Conservation (phyloP, 1,140 invertebrate species). For the Philaenus spumarius region DNA sequence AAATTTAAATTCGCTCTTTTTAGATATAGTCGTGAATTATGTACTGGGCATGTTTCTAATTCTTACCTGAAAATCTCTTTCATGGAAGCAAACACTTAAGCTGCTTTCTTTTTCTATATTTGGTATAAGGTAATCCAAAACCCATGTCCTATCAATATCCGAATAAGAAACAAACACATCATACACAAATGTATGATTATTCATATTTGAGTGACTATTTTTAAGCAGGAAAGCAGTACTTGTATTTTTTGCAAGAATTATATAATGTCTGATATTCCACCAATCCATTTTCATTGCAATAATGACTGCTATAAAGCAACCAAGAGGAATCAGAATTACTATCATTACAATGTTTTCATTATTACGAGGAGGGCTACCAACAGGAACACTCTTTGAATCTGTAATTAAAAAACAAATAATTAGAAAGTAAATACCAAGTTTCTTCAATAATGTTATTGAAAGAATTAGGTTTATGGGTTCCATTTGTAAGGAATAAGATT, state of each 20-base stretch:
- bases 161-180: constrained; percentile 58
- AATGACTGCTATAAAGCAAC: neutral
- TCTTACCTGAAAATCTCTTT: constrained; percentile 53
- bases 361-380: too few relatives aligned
- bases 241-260: neutral
- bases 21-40: too few relatives aligned
- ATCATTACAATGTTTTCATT: neutral
- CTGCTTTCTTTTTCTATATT: constrained; percentile 48
- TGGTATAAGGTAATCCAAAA: constrained; percentile 49
- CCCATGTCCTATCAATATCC: constrained; percentile 51
- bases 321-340: neutral
- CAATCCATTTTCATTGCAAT: neutral
- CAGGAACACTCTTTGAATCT: too few relatives aligned
- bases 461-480: too few relatives aligned
- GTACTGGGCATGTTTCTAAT: too few relatives aligned
- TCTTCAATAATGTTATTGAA: too few relatives aligned
- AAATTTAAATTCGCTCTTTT: too few relatives aligned
- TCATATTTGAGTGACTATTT: constrained; percentile 20
- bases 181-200: constrained; percentile 37
- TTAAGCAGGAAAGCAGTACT: neutral
- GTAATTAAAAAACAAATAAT: too few relatives aligned
- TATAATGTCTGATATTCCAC: neutral
- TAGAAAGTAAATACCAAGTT: too few relatives aligned
- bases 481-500: too few relatives aligned
- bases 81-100: constrained; percentile 52